Percentiles rank a stretch among this genome's conserved stretches.
These are phyloP conservation scores for Scophthalmus maximus DNA, from an alignment of 2,113 vertebrate genomes.

Conservation along the genomic window DNA sequence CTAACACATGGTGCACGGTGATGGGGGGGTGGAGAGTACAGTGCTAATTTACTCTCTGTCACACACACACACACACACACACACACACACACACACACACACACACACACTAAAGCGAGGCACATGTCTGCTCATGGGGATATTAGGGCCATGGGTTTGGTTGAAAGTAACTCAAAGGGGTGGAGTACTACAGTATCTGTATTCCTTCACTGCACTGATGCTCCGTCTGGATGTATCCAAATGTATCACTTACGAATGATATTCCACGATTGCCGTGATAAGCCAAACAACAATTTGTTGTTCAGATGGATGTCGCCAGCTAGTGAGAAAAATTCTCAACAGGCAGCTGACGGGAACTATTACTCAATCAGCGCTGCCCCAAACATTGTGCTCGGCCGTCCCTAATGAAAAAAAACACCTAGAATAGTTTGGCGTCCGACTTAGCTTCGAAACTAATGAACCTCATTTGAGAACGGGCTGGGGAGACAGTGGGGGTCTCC, in stretches of 20 bases:
- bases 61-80: background rate
- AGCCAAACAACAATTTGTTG: background rate
- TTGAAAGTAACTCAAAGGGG: background rate
- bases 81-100: constrained; percentile 9
- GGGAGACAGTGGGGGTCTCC: constrained; percentile 43
- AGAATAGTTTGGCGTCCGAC: constrained; percentile 15
- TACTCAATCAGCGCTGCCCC: background rate
- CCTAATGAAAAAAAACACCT: constrained; percentile 2
- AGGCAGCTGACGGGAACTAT: background rate
- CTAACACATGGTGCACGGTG: constrained; percentile 38
- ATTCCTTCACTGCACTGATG: background rate
- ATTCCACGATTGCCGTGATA: no score
- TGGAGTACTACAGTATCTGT: background rate
- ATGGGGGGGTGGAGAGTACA: constrained; percentile 13
- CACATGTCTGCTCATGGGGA: constrained; percentile 1
- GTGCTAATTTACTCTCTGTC: constrained; percentile 10
- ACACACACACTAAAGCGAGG: background rate
- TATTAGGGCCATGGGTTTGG: background rate
- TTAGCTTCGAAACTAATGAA: constrained; percentile 9
- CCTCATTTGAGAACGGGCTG: constrained; percentile 21
- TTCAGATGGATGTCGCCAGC: background rate
- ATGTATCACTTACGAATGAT: background rate
- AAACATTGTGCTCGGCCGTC: background rate
- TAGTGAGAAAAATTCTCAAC: background rate
- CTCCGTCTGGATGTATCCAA: background rate